These are phyloP conservation scores for Aphrocallistes beatrix DNA, from an alignment of 37 sponge, comb jelly and placozoan species.

Conservation along the genomic window DNA sequence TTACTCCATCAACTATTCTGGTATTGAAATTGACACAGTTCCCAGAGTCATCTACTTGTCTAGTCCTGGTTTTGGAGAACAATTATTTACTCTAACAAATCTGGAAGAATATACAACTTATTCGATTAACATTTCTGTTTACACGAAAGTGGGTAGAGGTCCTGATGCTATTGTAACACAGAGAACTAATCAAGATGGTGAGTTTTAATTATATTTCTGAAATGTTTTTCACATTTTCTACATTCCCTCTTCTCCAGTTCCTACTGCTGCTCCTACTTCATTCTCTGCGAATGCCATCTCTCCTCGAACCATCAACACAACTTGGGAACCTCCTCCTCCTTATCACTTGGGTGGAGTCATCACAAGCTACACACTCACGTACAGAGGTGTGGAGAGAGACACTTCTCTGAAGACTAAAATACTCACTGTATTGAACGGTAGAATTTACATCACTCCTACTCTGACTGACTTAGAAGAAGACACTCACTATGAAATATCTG, in stretches of 20 bases:
- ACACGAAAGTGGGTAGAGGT: slow-evolving; percentile 9
- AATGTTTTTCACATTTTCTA: no score
- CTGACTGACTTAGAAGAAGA: slow-evolving; percentile 12
- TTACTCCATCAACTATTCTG: slow-evolving; percentile 17
- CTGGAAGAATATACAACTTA: not conserved
- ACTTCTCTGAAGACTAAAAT: not conserved
- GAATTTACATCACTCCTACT: slow-evolving; percentile 14
- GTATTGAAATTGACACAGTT: slow-evolving; percentile 11
- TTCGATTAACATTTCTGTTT: not conserved
- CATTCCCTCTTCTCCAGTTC: no score
- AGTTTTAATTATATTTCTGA: no score
- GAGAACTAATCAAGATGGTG: slow-evolving; percentile 14
- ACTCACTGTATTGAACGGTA: not conserved
- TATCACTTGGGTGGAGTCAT: slow-evolving; percentile 16
- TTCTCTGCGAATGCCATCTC: slow-evolving; percentile 16
- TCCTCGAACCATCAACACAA: slow-evolving; percentile 11
- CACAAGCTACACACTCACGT: slow-evolving; percentile 6
- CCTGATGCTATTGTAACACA: slow-evolving; percentile 9
- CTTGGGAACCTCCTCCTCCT: slow-evolving; percentile 10
- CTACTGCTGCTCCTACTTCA: slow-evolving; percentile 8
- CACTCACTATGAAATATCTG: not conserved
- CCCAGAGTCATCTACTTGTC: slow-evolving; percentile 16
- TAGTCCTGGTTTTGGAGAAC: not conserved
- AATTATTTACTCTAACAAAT: not conserved
- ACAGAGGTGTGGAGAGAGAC: not conserved